Evolutionary conservation across 2,113 vertebrate genomes (phyloP).

Genomic region (Typhlomys cinereus): DNA sequence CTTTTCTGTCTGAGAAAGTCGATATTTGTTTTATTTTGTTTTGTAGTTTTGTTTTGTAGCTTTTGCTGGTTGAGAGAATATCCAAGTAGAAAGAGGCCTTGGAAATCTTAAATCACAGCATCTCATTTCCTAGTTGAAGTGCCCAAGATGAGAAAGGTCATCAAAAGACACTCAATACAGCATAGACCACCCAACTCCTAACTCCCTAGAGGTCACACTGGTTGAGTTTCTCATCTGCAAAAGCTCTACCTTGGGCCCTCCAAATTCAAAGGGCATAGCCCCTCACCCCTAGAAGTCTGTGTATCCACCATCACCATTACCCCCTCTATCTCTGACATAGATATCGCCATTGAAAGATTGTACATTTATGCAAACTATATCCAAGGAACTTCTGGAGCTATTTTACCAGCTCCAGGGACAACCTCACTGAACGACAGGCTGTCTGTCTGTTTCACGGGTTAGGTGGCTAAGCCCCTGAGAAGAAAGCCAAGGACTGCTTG

Average conservation of each 20-base stretch:
- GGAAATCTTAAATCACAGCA: not conserved
- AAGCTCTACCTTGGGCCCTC: not conserved
- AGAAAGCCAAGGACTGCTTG: not conserved
- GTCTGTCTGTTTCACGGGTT: not conserved
- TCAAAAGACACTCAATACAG: not conserved
- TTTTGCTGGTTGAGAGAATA: not conserved
- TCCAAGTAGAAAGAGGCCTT: not conserved
- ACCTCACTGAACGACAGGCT: not conserved
- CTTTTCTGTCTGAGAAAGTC: not conserved
- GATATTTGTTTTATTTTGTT: not conserved
- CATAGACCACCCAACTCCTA: not conserved
- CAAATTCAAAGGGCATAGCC: not conserved
- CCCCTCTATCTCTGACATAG: not conserved
- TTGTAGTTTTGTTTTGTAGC: too few species aligned
- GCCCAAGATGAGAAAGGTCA: not conserved
- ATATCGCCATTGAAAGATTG: not conserved
- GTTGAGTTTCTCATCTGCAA: not conserved
- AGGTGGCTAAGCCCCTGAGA: not conserved
- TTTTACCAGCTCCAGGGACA: not conserved
- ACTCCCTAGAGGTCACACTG: not conserved
- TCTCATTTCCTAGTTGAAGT: not conserved
- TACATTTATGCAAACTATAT: not conserved
- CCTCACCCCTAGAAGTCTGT: accelerated
- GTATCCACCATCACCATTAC: not conserved
- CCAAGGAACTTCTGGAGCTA: not conserved